These are phyloP conservation scores for Synanthedon tipuliformis DNA, from an alignment of 2,888 invertebrate genomes.

Conservation along the genomic window DNA sequence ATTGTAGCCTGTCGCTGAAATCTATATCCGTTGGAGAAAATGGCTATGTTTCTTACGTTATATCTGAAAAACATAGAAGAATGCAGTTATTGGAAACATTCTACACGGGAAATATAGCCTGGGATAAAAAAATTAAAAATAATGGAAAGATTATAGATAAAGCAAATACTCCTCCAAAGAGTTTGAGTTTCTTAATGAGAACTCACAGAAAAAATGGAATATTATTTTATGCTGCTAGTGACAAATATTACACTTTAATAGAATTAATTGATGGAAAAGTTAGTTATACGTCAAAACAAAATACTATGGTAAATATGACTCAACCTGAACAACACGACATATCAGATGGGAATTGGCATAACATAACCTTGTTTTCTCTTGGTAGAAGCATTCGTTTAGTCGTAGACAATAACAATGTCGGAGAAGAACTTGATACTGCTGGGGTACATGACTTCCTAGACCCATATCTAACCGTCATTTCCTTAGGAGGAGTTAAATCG, in stretches of 20 bases:
- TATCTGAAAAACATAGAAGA: slow-evolving; percentile 86
- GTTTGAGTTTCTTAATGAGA: slow-evolving; percentile 82
- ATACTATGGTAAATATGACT: slow-evolving; percentile 85
- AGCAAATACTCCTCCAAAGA: slow-evolving; percentile 73
- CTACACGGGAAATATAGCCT: slow-evolving; percentile 79
- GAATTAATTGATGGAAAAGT: slow-evolving; percentile 82
- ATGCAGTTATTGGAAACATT: slow-evolving; percentile 87
- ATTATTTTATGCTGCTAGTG: slow-evolving; percentile 87
- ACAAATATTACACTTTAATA: slow-evolving; percentile 86
- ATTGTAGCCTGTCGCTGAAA: slow-evolving; percentile 82
- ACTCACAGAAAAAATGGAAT: slow-evolving; percentile 83
- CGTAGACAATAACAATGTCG: slow-evolving; percentile 77
- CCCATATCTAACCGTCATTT: slow-evolving; percentile 85
- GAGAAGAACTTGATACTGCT: slow-evolving; percentile 87
- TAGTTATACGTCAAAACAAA: slow-evolving; percentile 83
- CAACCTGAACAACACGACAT: slow-evolving; percentile 72
- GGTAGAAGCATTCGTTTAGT: slow-evolving; percentile 78
- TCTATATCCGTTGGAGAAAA: slow-evolving; percentile 83
- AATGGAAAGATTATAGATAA: slow-evolving; percentile 34
- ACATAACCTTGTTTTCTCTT: slow-evolving; percentile 79
- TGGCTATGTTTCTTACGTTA: slow-evolving; percentile 80
- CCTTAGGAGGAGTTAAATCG: slow-evolving; percentile 81
- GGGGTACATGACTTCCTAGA: slow-evolving; percentile 93
- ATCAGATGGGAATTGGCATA: slow-evolving; percentile 91
- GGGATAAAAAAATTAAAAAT: slow-evolving; percentile 64